Conservation (phyloP, 2,113 vertebrate species). For the Tetrax tetrax region DNA sequence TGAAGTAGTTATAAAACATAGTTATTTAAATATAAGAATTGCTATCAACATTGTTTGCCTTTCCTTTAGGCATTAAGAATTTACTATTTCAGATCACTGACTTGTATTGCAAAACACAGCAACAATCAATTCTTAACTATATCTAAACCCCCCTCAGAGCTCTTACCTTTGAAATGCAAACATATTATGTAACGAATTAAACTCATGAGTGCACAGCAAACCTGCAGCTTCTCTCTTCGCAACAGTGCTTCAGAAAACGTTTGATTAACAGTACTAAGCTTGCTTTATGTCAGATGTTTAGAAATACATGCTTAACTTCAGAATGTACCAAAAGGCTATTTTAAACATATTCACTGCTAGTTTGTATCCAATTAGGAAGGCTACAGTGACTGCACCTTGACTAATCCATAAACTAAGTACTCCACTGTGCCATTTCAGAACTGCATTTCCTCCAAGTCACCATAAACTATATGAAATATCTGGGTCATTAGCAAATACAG, state of each 20-base stretch:
- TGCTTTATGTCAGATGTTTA: background rate
- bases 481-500: background rate
- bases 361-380: background rate
- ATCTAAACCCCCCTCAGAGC: background rate
- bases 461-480: background rate
- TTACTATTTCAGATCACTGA: background rate
- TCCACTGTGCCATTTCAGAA: background rate
- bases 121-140: background rate
- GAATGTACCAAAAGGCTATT: background rate
- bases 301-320: background rate
- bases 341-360: background rate
- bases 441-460: background rate
- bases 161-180: slow-evolving; percentile 27
- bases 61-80: background rate
- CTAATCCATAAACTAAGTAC: background rate
- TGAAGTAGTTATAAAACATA: background rate
- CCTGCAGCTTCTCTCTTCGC: background rate
- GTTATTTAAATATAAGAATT: background rate
- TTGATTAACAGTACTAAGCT: background rate
- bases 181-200: background rate
- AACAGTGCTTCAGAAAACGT: background rate
- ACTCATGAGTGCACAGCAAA: slow-evolving; percentile 5
- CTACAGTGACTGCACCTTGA: background rate
- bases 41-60: background rate
- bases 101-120: background rate